Evolutionary conservation across 23 tunicate genomes (phyloP).

Genomic region (Diplosoma virens): DNA sequence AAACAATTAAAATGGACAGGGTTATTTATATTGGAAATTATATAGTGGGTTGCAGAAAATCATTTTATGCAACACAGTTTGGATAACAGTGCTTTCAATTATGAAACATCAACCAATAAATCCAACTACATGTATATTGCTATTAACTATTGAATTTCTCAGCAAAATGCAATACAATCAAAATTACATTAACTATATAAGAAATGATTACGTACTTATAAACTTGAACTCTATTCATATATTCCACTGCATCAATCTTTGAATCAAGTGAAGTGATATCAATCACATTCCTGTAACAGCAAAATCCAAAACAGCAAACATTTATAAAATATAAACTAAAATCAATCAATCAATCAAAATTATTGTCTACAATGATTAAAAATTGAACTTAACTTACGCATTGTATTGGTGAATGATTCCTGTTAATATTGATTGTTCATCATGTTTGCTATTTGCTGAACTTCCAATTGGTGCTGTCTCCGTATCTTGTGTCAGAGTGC

Average conservation of each 20-base stretch:
- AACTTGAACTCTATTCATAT: slow-evolving; percentile 76
- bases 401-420: slow-evolving; percentile 73
- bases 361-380: no score
- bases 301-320: neutral
- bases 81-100: no score
- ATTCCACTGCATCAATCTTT: slow-evolving; percentile 88
- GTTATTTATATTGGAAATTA: no score
- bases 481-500: neutral
- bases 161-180: neutral
- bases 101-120: no score
- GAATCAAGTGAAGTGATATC: slow-evolving; percentile 76
- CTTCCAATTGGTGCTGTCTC: slow-evolving; percentile 54
- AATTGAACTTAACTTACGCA: slow-evolving; percentile 15
- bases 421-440: slow-evolving; percentile 67
- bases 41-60: no score
- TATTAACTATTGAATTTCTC: no score
- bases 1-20: no score
- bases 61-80: no score
- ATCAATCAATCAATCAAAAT: neutral
- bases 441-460: slow-evolving; percentile 51
- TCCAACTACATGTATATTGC: no score
- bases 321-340: neutral
- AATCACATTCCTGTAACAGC: slow-evolving; percentile 63
- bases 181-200: no score
- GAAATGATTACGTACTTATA: slow-evolving; percentile 41